Percentiles rank a stretch among this genome's conserved stretches.
phyloP scores from a whole-genome alignment of 1,140 invertebrate species.

The Sinonovacula constricta region DNA sequence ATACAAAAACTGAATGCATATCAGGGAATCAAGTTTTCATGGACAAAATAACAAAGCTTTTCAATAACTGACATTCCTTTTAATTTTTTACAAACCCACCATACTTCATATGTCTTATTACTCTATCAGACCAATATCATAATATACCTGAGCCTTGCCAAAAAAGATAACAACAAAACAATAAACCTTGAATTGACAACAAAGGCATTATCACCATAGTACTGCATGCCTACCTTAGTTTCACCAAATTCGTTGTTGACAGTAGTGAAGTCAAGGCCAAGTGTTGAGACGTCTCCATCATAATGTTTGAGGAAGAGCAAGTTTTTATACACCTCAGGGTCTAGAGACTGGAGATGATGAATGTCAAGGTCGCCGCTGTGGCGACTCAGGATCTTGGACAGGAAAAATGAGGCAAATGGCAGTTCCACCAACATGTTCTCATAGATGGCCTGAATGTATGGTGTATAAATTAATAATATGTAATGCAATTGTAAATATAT shows the following conservation, averaged over 20 bases:
- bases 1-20: too few relatives aligned
- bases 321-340: constrained; percentile 94
- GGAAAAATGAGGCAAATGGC: constrained; percentile 84
- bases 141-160: too few relatives aligned
- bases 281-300: constrained; percentile 80
- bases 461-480: too few relatives aligned
- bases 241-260: constrained; percentile 94
- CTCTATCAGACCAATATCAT: too few relatives aligned
- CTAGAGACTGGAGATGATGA: constrained; percentile 94
- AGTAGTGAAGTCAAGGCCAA: constrained; percentile 94
- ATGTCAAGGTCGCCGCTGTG: constrained; percentile 90
- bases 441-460: constrained; percentile 94
- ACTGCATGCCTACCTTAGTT: constrained; percentile 85
- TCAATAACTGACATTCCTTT: background rate
- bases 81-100: too few relatives aligned
- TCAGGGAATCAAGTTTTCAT: background rate
- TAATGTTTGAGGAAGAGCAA: constrained; percentile 90
- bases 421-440: constrained; percentile 96
- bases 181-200: too few relatives aligned
- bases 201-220: too few relatives aligned
- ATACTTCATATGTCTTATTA: too few relatives aligned
- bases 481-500: too few relatives aligned
- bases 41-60: background rate
- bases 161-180: too few relatives aligned
- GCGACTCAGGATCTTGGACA: constrained; percentile 90